phyloP scores from a whole-genome alignment of 1,140 invertebrate genomes.

The Argopecten irradians region DNA sequence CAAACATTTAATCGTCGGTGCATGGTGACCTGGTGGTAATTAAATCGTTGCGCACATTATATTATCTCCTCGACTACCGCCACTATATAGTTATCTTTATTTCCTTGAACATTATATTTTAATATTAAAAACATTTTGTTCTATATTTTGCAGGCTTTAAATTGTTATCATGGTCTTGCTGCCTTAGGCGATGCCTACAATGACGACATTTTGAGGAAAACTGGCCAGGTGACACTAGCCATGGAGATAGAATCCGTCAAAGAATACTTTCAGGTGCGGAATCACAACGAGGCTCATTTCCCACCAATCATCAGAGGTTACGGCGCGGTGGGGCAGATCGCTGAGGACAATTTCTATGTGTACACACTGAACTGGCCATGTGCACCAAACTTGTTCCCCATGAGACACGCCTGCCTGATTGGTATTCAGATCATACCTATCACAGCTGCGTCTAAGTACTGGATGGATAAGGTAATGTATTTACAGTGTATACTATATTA shows the following conservation, averaged over 20 bases:
- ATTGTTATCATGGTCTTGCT: conserved; percentile 70
- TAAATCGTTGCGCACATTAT: too few species aligned
- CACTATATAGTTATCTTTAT: too few species aligned
- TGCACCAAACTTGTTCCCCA: conserved; percentile 68
- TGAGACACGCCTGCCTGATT: conserved; percentile 68
- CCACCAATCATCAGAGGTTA: conserved; percentile 62
- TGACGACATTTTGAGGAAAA: conserved; percentile 57
- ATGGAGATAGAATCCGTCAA: conserved; percentile 66
- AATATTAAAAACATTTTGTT: too few species aligned
- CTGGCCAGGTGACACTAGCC: conserved; percentile 64
- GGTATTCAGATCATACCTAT: conserved; percentile 71
- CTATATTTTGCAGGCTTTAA: conserved; percentile 57
- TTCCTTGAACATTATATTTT: too few species aligned
- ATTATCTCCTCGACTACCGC: too few species aligned
- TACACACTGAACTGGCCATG: conserved; percentile 71
- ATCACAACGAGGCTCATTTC: conserved; percentile 65
- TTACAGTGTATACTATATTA: too few species aligned
- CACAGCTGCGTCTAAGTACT: conserved; percentile 67
- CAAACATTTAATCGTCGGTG: too few species aligned
- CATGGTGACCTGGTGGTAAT: too few species aligned
- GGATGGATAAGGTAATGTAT: conserved; percentile 62
- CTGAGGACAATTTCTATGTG: conserved; percentile 63
- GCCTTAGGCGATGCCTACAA: conserved; percentile 63
- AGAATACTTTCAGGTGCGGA: conserved; percentile 69
- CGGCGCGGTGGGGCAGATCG: conserved; percentile 65